phyloP scores from a whole-genome alignment of 2,797 vertebrate species.

The Selene dorsalis region DNA sequence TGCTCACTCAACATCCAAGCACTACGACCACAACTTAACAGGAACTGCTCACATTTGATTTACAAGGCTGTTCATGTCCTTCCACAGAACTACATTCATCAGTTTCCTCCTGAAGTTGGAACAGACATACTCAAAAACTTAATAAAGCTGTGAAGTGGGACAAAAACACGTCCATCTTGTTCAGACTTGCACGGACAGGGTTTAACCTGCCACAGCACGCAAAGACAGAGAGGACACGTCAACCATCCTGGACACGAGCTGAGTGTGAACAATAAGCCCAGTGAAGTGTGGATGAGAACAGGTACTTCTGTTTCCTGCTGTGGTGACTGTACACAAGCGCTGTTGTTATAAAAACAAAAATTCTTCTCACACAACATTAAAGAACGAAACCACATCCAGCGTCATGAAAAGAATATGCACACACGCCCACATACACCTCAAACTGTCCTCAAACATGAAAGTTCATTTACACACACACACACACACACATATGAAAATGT shows the following conservation, averaged over 20 bases:
- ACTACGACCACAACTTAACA: neutral
- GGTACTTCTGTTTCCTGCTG: constrained; percentile 15
- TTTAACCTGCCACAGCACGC: constrained; percentile 33
- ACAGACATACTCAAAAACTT: neutral
- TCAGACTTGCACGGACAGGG: neutral
- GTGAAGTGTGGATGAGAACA: constrained; percentile 5
- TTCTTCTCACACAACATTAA: neutral
- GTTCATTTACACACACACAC: neutral
- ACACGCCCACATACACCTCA: neutral
- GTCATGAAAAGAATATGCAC: neutral
- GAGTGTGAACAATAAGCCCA: constrained; percentile 15
- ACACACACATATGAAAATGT: neutral
- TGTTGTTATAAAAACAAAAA: constrained; percentile 1
- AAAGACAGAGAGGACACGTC: neutral
- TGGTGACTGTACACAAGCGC: constrained; percentile 1
- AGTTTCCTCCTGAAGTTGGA: neutral
- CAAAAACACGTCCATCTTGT: neutral
- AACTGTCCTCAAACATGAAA: no score
- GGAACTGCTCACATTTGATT: neutral
- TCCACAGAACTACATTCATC: neutral
- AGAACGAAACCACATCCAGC: neutral
- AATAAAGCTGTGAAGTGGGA: neutral
- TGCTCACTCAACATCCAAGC: neutral
- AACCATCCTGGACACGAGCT: constrained; percentile 24
- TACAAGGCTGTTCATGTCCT: neutral